These are phyloP conservation scores for Adela reaumurella DNA, from an alignment of 2,888 invertebrate genomes.

Conservation along the genomic window DNA sequence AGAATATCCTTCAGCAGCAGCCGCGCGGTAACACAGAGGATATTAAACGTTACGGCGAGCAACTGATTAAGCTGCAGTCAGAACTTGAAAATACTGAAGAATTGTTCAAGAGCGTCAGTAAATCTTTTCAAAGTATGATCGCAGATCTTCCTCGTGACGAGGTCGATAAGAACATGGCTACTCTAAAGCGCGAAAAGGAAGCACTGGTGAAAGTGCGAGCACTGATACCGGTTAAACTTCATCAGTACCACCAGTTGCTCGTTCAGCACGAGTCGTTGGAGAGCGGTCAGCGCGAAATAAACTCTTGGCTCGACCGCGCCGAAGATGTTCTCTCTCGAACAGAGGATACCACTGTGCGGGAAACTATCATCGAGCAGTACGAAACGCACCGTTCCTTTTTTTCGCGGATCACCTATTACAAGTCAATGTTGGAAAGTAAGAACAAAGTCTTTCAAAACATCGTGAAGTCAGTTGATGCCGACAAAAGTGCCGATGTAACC, in stretches of 20 bases:
- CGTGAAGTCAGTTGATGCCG: conserved; percentile 70
- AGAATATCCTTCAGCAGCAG: conserved; percentile 63
- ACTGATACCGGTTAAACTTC: conserved; percentile 75
- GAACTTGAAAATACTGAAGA: conserved; percentile 87
- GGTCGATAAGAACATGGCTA: conserved; percentile 86
- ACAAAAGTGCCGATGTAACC: conserved; percentile 70
- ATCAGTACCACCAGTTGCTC: conserved; percentile 76
- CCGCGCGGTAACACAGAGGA: conserved; percentile 73
- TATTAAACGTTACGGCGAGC: conserved; percentile 76
- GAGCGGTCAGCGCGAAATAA: conserved; percentile 80
- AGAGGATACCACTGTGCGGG: conserved; percentile 53
- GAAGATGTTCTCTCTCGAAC: conserved; percentile 44
- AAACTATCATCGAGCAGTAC: conserved; percentile 69
- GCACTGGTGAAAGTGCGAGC: conserved; percentile 80
- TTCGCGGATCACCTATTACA: conserved; percentile 84
- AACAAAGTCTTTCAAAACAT: conserved; percentile 90
- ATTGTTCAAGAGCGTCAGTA: conserved; percentile 85
- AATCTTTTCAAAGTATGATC: conserved; percentile 86
- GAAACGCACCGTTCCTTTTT: conserved; percentile 84
- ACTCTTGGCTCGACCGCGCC: conserved; percentile 82
- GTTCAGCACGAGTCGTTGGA: conserved; percentile 90
- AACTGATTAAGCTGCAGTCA: conserved; percentile 69
- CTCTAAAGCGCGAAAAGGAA: conserved; percentile 85
- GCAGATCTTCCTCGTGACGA: conserved; percentile 87
- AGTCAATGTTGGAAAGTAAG: conserved; percentile 91